These are phyloP conservation scores for Danio kyathit DNA, from an alignment of 2,797 vertebrate genomes.

Conservation along the genomic window DNA sequence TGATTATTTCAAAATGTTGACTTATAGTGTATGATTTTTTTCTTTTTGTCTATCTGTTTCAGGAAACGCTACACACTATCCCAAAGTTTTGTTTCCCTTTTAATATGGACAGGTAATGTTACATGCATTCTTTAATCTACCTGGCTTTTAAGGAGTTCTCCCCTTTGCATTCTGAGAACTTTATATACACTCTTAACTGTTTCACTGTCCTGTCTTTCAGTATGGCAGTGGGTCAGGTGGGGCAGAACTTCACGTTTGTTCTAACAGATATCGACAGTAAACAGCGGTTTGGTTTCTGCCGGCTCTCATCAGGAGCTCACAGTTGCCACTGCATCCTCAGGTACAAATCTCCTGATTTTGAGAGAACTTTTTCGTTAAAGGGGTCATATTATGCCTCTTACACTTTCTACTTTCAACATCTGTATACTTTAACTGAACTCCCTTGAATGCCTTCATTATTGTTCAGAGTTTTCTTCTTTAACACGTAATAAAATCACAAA, in stretches of 20 bases:
- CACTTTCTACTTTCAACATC: too few species aligned
- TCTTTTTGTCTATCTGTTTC: conserved; percentile 53
- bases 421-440: too few species aligned
- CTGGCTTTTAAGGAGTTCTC: too few species aligned
- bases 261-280: conserved; percentile 96
- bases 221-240: conserved; percentile 87
- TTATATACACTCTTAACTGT: neutral
- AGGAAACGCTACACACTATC: conserved; percentile 97
- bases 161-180: neutral
- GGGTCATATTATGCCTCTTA: too few species aligned
- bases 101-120: conserved; percentile 86
- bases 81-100: conserved; percentile 94
- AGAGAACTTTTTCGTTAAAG: too few species aligned
- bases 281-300: conserved; percentile 96
- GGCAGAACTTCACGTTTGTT: conserved; percentile 98
- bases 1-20: neutral
- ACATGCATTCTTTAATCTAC: neutral
- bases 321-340: conserved; percentile 91
- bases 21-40: neutral
- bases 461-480: too few species aligned
- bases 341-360: conserved; percentile 70
- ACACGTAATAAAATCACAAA: too few species aligned
- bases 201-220: conserved; percentile 64
- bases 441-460: too few species aligned
- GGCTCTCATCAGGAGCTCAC: conserved; percentile 87